Percentiles rank a stretch among this genome's conserved stretches.
phyloP scores from a whole-genome alignment of 2,797 vertebrate species.

The Dendrocincla tyrannina region DNA sequence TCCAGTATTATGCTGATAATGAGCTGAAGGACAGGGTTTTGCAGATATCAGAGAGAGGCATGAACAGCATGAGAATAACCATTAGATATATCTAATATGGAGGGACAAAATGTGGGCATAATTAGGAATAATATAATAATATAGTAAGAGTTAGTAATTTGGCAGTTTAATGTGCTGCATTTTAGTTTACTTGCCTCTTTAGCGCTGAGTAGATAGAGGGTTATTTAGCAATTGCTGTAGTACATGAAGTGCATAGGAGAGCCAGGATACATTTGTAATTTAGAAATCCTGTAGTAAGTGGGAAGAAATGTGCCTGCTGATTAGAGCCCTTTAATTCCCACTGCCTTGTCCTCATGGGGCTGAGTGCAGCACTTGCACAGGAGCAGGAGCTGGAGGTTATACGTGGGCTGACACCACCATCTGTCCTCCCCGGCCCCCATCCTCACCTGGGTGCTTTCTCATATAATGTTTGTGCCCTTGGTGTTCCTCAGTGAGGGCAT shows the following conservation, averaged over 20 bases:
- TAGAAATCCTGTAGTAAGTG: neutral
- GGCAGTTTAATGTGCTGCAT: neutral
- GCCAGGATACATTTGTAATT: neutral
- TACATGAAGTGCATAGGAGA: neutral
- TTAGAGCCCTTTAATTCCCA: neutral
- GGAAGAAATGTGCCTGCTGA: neutral
- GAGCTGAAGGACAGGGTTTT: neutral
- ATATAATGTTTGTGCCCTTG: neutral
- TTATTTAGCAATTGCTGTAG: neutral
- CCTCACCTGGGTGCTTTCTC: neutral
- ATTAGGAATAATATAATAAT: neutral
- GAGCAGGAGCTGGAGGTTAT: neutral
- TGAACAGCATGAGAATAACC: neutral
- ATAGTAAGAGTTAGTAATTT: neutral
- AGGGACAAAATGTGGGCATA: neutral
- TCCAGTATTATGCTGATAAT: neutral
- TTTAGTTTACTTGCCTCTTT: neutral
- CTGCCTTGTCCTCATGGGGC: neutral
- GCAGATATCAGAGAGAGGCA: neutral
- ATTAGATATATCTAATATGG: neutral
- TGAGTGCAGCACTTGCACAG: neutral
- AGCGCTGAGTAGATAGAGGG: neutral
- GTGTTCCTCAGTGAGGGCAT: neutral
- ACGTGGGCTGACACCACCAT: neutral
- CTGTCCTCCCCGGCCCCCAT: neutral